phyloP scores from a whole-genome alignment of 2,113 vertebrate genomes.

The Zootoca vivipara region DNA sequence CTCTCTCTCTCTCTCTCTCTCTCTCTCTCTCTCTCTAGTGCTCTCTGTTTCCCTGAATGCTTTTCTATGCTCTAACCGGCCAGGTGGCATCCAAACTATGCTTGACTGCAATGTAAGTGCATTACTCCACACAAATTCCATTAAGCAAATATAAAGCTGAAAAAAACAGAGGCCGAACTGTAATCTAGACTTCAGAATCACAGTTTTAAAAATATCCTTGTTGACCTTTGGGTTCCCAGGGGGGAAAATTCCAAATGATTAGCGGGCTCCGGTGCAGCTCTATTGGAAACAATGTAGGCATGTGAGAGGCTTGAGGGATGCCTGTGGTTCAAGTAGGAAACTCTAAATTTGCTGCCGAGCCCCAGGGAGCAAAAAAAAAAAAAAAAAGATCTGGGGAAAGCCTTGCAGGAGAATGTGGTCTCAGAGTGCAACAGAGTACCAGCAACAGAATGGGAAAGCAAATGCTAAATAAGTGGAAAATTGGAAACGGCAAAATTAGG shows the following conservation, averaged over 20 bases:
- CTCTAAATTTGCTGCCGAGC: slow-evolving; percentile 20
- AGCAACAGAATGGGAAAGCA: not conserved
- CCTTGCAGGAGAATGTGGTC: not conserved
- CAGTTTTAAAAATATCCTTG: slow-evolving; percentile 47
- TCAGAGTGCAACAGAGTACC: slow-evolving; percentile 3
- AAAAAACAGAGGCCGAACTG: slow-evolving; percentile 7
- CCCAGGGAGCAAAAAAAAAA: slow-evolving; percentile 4
- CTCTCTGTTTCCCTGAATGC: slow-evolving; percentile 24
- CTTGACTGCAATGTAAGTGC: slow-evolving; percentile 26
- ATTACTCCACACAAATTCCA: slow-evolving; percentile 25
- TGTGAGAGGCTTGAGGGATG: slow-evolving; percentile 16
- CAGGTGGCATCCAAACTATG: slow-evolving; percentile 29
- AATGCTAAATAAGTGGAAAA: slow-evolving; percentile 13
- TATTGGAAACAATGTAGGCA: slow-evolving; percentile 60
- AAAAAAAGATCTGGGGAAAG: slow-evolving; percentile 1
- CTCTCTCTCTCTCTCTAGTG: not conserved
- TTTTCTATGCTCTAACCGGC: slow-evolving; percentile 19
- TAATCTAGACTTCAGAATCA: slow-evolving; percentile 37
- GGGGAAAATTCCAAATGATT: not conserved
- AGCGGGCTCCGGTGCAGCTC: slow-evolving; percentile 18
- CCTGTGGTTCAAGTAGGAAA: slow-evolving; percentile 13
- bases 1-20: not conserved
- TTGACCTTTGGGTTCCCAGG: slow-evolving; percentile 11
- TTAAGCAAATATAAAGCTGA: slow-evolving; percentile 45
- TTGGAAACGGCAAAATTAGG: not conserved